Percentiles rank a stretch among this genome's conserved stretches.
Conservation (phyloP, 2,888 invertebrate species). For the Melanostoma mellinum region DNA sequence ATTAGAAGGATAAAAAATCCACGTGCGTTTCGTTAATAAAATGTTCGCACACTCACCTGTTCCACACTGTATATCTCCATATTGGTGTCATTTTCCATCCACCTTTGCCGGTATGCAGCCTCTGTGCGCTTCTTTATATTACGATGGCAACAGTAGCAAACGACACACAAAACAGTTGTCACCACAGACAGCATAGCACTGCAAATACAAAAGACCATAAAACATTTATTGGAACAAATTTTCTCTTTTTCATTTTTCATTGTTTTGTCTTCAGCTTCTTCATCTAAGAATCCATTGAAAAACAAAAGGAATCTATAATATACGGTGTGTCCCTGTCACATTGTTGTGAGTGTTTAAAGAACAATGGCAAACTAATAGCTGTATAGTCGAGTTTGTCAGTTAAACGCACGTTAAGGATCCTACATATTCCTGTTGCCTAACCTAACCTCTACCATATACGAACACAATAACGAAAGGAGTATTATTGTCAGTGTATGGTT, state of each 20-base stretch:
- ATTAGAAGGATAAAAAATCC: not conserved
- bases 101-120: constrained; percentile 81
- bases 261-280: not conserved
- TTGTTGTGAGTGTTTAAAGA: constrained; percentile 35
- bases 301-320: constrained; percentile 57
- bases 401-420: constrained; percentile 23
- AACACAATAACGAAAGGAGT: too few relatives aligned
- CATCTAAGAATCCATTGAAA: constrained; percentile 26
- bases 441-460: too few relatives aligned
- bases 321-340: constrained; percentile 11
- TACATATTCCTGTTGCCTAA: not conserved
- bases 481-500: too few relatives aligned
- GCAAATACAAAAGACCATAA: constrained; percentile 76
- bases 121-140: constrained; percentile 81
- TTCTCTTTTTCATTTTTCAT: constrained; percentile 3
- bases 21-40: constrained; percentile 36
- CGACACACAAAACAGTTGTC: constrained; percentile 88
- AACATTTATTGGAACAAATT: constrained; percentile 48
- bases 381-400: constrained; percentile 30
- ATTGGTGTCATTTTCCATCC: constrained; percentile 81
- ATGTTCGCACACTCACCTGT: constrained; percentile 77
- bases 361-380: constrained; percentile 54
- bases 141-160: constrained; percentile 87
- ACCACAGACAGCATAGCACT: constrained; percentile 91
- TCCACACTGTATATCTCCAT: constrained; percentile 82